Evolutionary conservation across 2,113 vertebrate genomes (phyloP).

Genomic region (Corythornis madagascariensis): DNA sequence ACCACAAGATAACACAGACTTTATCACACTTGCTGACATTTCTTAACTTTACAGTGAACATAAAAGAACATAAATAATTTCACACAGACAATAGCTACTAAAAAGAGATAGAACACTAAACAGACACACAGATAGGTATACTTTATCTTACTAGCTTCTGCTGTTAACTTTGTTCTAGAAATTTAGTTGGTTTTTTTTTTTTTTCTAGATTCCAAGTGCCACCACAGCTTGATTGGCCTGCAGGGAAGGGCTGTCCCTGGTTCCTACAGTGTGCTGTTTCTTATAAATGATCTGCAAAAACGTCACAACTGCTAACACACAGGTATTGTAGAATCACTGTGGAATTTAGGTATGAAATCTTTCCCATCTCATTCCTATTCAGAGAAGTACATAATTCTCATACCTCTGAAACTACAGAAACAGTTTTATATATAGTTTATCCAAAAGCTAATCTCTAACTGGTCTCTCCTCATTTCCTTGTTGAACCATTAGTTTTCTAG

Average conservation of each 20-base stretch:
- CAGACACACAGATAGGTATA: not conserved
- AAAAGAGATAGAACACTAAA: constrained; percentile 11
- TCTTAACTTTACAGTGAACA: not conserved
- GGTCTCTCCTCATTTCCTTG: not conserved
- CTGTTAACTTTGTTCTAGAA: not conserved
- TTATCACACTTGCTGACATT: not conserved
- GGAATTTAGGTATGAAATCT: not conserved
- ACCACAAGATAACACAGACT: not conserved
- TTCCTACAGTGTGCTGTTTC: not conserved
- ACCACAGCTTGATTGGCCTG: not conserved
- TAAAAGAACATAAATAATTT: constrained; percentile 12
- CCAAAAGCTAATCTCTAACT: not conserved
- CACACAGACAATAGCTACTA: not conserved
- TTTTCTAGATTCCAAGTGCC: not conserved
- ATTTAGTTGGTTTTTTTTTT: too few species aligned
- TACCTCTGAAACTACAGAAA: not conserved
- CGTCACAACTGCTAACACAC: not conserved
- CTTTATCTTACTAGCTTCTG: not conserved
- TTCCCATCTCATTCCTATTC: not conserved
- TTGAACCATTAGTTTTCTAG: not conserved
- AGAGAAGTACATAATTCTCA: not conserved
- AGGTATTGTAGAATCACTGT: not conserved
- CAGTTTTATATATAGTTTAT: not conserved
- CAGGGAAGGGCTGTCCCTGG: not conserved
- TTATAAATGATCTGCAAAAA: not conserved